Conservation (phyloP, 2,113 vertebrate species). For the Neogale vison region DNA sequence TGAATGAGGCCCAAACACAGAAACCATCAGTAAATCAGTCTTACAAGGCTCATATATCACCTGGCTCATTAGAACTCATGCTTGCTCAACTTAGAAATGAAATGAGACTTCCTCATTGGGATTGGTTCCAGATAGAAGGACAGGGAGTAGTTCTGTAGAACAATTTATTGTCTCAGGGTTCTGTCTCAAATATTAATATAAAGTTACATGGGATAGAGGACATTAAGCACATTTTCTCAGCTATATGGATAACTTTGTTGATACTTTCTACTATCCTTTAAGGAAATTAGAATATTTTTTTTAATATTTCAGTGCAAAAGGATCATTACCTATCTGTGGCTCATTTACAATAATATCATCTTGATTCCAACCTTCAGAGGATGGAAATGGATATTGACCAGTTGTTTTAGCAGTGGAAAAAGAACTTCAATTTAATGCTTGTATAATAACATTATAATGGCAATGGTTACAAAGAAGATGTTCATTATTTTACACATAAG, state of each 20-base stretch:
- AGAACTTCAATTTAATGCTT: slow-evolving; percentile 78
- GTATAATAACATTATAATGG: slow-evolving; percentile 80
- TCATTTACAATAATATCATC: slow-evolving; percentile 84
- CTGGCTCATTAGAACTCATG: neutral
- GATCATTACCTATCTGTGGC: slow-evolving; percentile 77
- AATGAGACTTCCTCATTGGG: neutral
- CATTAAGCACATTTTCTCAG: slow-evolving; percentile 62
- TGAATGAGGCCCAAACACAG: neutral
- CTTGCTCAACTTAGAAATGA: neutral
- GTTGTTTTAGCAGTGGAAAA: slow-evolving; percentile 80
- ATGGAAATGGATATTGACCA: slow-evolving; percentile 85
- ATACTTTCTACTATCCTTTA: slow-evolving; percentile 66
- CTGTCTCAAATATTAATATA: slow-evolving; percentile 1
- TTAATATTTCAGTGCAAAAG: slow-evolving; percentile 74
- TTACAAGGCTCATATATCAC: neutral
- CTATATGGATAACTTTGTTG: slow-evolving; percentile 42
- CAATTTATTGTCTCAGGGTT: neutral
- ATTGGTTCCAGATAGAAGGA: neutral
- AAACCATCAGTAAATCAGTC: neutral
- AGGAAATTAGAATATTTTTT: slow-evolving; percentile 76
- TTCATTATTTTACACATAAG: slow-evolving; percentile 73
- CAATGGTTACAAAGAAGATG: slow-evolving; percentile 55
- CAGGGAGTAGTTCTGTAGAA: neutral
- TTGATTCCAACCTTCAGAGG: slow-evolving; percentile 68
- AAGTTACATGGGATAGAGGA: neutral